Conservation (phyloP, 2,113 vertebrate species). For the Mirza zaza region DNA sequence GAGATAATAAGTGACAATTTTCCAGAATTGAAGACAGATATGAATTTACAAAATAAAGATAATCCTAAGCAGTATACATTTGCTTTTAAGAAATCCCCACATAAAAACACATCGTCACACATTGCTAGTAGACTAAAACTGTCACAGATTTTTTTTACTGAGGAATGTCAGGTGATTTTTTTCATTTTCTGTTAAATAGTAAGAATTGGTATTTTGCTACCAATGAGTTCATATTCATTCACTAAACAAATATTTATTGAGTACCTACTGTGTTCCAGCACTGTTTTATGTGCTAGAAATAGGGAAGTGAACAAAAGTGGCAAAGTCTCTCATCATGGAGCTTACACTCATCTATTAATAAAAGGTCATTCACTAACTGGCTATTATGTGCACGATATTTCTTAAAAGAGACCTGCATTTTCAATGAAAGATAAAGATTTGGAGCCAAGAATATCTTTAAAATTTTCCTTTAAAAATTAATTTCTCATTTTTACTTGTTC, state of each 20-base stretch:
- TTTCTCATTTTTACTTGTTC: conserved; percentile 38
- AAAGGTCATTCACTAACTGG: background rate
- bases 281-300: background rate
- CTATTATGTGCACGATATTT: background rate
- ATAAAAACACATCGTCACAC: background rate
- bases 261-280: background rate
- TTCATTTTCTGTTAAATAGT: background rate
- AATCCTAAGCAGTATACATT: background rate
- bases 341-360: background rate
- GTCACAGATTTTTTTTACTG: background rate
- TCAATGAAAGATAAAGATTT: conserved; percentile 50
- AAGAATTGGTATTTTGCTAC: background rate
- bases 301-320: background rate
- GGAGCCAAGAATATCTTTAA: conserved; percentile 34
- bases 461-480: conserved; percentile 13
- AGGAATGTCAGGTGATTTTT: background rate
- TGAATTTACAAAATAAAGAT: background rate
- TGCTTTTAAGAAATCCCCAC: background rate
- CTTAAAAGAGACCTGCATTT: background rate
- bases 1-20: background rate
- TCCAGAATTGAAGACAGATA: background rate
- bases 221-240: background rate
- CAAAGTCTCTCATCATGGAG: background rate
- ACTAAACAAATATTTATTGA: background rate
- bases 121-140: background rate